These are phyloP conservation scores for Cabera pusaria DNA, from an alignment of 2,888 invertebrate species.

Conservation along the genomic window DNA sequence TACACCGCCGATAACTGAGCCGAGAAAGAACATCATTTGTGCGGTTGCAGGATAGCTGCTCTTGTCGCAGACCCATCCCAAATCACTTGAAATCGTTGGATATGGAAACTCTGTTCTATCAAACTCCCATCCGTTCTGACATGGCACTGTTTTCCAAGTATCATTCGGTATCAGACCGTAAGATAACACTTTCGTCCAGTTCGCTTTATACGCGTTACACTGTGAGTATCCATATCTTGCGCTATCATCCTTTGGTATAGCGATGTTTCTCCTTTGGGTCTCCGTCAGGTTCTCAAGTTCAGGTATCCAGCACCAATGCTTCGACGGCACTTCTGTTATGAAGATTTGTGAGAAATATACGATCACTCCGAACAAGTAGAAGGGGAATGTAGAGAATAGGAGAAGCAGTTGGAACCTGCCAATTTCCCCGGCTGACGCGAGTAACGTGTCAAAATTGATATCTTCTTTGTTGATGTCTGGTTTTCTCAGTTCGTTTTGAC, in stretches of 20 bases:
- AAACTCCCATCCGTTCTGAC: constrained; percentile 61
- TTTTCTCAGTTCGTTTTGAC: background rate
- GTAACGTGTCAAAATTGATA: constrained; percentile 39
- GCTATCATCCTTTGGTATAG: constrained; percentile 36
- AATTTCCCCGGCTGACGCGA: constrained; percentile 42
- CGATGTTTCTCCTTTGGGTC: constrained; percentile 34
- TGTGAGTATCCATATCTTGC: constrained; percentile 52
- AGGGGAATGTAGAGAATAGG: constrained; percentile 39
- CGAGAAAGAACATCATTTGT: constrained; percentile 57
- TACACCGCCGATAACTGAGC: constrained; percentile 57
- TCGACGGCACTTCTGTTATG: constrained; percentile 40
- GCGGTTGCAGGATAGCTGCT: constrained; percentile 59
- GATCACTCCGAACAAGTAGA: constrained; percentile 40
- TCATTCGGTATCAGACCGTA: constrained; percentile 38
- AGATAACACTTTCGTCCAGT: constrained; percentile 52
- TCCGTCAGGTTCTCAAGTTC: constrained; percentile 40
- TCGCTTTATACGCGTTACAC: constrained; percentile 46
- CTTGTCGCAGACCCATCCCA: constrained; percentile 60
- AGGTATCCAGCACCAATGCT: constrained; percentile 47
- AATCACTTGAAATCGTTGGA: constrained; percentile 56
- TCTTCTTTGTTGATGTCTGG: too few species aligned
- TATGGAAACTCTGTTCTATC: constrained; percentile 60
- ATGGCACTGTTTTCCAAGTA: constrained; percentile 48
- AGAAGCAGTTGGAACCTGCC: constrained; percentile 41
- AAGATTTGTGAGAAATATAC: constrained; percentile 42